Evolutionary conservation across 53 echinoderm and acorn worm genomes (phyloP).

Genomic region (Astropecten irregularis): DNA sequence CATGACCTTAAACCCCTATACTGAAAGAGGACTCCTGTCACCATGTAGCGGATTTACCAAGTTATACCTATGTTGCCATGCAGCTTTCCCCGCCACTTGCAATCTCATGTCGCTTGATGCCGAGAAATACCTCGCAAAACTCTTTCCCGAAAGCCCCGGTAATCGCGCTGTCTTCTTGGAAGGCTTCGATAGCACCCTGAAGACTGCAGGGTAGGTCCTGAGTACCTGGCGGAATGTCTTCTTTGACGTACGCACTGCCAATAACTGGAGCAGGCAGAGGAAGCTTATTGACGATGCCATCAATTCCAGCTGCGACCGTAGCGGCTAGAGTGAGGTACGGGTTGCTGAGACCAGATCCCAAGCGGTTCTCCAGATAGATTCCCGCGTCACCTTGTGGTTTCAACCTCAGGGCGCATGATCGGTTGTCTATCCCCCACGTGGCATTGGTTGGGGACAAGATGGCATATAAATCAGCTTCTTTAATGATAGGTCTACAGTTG

Average conservation of each 20-base stretch:
- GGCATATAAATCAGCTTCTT: too few species aligned
- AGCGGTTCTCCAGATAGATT: conserved; percentile 77
- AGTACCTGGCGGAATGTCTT: too few species aligned
- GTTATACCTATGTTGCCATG: too few species aligned
- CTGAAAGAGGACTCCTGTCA: too few species aligned
- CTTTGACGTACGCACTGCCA: too few species aligned
- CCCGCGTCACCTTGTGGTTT: conserved; percentile 59
- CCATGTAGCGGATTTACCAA: too few species aligned
- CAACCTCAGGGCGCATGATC: conserved; percentile 65
- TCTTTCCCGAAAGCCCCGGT: conserved; percentile 16
- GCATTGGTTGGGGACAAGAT: conserved; percentile 50
- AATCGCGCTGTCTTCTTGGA: conserved; percentile 58
- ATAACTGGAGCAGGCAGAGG: conserved; percentile 10
- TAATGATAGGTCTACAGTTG: conserved; percentile 67
- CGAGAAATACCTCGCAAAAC: too few species aligned
- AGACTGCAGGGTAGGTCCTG: conserved; percentile 32
- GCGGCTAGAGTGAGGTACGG: conserved; percentile 65
- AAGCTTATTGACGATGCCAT: conserved; percentile 40
- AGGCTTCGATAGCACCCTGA: conserved; percentile 56
- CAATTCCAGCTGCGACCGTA: conserved; percentile 46
- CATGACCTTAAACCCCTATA: too few species aligned
- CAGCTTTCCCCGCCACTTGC: too few species aligned
- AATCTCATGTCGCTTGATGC: too few species aligned
- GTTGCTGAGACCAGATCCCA: conserved; percentile 63
- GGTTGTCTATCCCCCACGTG: conserved; percentile 74